phyloP scores from a whole-genome alignment of 2,888 invertebrate genomes.

The Vesta saturnalis region DNA sequence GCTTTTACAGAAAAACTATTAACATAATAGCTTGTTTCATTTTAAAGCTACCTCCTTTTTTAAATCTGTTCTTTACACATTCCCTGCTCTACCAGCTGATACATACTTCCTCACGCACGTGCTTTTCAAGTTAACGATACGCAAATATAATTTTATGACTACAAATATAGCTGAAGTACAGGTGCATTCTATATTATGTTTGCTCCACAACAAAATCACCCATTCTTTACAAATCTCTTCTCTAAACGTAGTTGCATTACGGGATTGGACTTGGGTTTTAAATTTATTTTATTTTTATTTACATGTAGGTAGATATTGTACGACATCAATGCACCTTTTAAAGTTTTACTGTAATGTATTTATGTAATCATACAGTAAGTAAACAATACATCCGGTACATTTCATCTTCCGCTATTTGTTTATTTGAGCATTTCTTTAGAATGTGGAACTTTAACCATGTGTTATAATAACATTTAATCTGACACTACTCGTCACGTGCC shows the following conservation, averaged over 20 bases:
- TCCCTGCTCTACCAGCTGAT: conserved; percentile 20
- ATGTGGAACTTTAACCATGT: conserved; percentile 51
- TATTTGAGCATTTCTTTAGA: conserved; percentile 49
- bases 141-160: conserved; percentile 45
- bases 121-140: conserved; percentile 39
- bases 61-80: conserved; percentile 9
- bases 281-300: neutral
- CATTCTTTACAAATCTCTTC: neutral
- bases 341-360: conserved; percentile 25
- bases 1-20: conserved; percentile 6
- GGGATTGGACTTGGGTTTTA: too few species aligned
- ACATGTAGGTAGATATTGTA: too few species aligned
- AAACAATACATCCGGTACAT: conserved; percentile 52
- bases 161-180: conserved; percentile 38
- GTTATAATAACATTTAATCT: conserved; percentile 48
- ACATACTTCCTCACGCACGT: conserved; percentile 40
- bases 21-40: conserved; percentile 2
- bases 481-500: conserved; percentile 50
- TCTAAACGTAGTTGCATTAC: neutral
- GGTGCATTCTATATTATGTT: conserved; percentile 31
- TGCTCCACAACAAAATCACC: neutral
- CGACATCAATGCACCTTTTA: too few species aligned
- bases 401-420: conserved; percentile 50
- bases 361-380: conserved; percentile 44
- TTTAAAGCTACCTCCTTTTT: neutral